These are phyloP conservation scores for Tachystola acroxantha DNA, from an alignment of 2,888 invertebrate species.

Conservation along the genomic window DNA sequence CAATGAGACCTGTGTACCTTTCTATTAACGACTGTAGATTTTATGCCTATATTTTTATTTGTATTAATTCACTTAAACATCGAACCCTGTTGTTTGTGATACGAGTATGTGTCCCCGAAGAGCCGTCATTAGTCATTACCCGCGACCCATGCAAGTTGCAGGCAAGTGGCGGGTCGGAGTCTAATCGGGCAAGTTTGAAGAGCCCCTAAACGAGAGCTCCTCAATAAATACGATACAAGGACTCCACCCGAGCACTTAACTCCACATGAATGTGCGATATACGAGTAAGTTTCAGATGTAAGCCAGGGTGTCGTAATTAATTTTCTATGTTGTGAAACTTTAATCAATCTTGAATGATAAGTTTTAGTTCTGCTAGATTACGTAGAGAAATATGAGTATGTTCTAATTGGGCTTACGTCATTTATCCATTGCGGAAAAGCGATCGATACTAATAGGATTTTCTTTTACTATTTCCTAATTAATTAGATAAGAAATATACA, in stretches of 20 bases:
- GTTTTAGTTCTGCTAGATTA: too few relatives aligned
- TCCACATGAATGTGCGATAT: constrained; percentile 31
- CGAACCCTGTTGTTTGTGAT: too few relatives aligned
- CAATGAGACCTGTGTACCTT: too few relatives aligned
- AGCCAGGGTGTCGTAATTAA: neutral
- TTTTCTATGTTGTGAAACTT: neutral
- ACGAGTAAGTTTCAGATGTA: constrained; percentile 12
- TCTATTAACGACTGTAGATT: too few relatives aligned
- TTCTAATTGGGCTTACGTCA: too few relatives aligned
- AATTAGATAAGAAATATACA: too few relatives aligned
- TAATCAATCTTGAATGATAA: neutral
- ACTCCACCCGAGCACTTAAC: constrained; percentile 19
- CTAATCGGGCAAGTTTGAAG: constrained; percentile 43
- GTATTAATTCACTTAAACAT: too few relatives aligned
- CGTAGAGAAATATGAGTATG: too few relatives aligned
- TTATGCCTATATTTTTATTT: too few relatives aligned
- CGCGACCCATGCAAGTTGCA: constrained; percentile 39
- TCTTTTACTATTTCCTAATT: too few relatives aligned
- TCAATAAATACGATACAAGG: constrained; percentile 35
- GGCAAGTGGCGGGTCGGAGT: constrained; percentile 27
- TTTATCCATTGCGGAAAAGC: too few relatives aligned
- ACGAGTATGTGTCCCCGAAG: constrained; percentile 19
- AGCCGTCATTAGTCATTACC: constrained; percentile 33
- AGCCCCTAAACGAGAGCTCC: constrained; percentile 26
- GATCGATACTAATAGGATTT: too few relatives aligned